Base-by-base conservation (phyloP, 2,888 invertebrate genomes). In the Caenorhabditis auriculariae region DNA sequence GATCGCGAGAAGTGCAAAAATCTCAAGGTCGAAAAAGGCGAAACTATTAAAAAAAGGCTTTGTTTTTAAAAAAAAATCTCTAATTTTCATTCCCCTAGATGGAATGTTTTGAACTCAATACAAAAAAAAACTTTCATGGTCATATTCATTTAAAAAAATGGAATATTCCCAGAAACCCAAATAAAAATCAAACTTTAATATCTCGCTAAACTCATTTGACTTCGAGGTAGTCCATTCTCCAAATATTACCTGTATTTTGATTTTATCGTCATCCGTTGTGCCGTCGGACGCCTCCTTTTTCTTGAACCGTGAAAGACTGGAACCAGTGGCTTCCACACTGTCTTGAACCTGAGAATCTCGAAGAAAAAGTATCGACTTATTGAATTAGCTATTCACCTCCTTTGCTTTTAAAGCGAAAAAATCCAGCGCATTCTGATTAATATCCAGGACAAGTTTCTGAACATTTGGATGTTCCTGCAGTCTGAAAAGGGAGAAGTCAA, bases 261-360 rank as follows among this genome's bases (percentile, higher is more conserved):
- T 79, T 66, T 80, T 79, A 17, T 72, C 61, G 47, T 80, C 79
- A 2, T 67, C 59, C 9, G 70, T 69, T n/a, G 55, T 51, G 4
- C 56, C 65, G n/a, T 55, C 60, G 15, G 58, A 51, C 7, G 61
- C 41, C 15, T 49, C 44, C 54, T 71, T 72, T 19, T 65, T 63
- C 57, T 79, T 79, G 60, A 77, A 72, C 29, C 78, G 69, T 7
- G 73, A 72, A 23, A 78, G 47, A 4, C 67, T 66, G 0, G 79
- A 74, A 15, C 73, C 75, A 2, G 78, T 78, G 29, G 75, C 76
- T 48, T 78, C 71, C 9, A 80, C 77, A 3, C 74, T 60, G 29
- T 75, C 71, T 48, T 76, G 54, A 5, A 79, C 76, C 76, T 76
- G 27, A 50, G 68, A 58, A 27, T 9, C 4, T 41, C 17, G 9